Evolutionary conservation across 2,888 invertebrate genomes (phyloP).

Genomic region (Acanthosoma haemorrhoidale): DNA sequence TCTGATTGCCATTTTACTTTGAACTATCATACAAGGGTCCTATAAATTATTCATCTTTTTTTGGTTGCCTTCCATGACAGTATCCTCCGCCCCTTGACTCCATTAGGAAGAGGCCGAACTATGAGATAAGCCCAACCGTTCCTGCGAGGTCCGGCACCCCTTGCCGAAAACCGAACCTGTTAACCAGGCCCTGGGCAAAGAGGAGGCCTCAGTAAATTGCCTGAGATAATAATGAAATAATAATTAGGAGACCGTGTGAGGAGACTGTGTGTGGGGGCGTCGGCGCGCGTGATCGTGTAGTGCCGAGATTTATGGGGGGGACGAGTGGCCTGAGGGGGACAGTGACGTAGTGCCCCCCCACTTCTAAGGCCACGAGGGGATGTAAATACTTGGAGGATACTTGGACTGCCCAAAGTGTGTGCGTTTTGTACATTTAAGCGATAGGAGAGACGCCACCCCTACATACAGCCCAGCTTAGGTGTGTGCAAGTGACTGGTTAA

Average conservation of each 20-base stretch:
- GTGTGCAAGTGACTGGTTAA: no score
- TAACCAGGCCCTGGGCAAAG: background rate
- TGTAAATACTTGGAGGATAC: conserved; percentile 5
- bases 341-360: conserved; percentile 11
- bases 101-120: no score
- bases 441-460: no score
- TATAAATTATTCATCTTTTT: no score
- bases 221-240: conserved; percentile 14
- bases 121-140: no score
- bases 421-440: no score
- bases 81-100: no score
- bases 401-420: background rate
- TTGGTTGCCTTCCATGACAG: no score
- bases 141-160: no score
- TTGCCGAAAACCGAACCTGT: background rate
- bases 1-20: no score
- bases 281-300: background rate
- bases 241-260: background rate
- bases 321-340: conserved; percentile 8
- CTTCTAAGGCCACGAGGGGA: background rate
- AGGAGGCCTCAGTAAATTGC: background rate
- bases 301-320: conserved; percentile 3
- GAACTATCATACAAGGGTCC: no score
- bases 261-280: conserved; percentile 14
- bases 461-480: no score